phyloP scores from a whole-genome alignment of 2,888 invertebrate genomes.

The Lydus trimaculatus region DNA sequence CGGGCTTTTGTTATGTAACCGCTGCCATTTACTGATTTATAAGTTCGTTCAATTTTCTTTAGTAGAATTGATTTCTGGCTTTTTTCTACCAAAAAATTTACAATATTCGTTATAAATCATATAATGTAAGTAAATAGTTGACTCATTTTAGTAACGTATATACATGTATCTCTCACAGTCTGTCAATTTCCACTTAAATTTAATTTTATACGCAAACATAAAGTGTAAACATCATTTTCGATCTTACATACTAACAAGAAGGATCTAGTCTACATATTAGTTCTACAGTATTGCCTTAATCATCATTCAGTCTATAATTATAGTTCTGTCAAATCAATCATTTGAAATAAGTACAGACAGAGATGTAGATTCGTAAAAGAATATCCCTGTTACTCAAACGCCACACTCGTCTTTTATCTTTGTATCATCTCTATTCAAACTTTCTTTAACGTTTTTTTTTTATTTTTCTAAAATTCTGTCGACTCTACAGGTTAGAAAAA shows the following conservation, averaged over 20 bases:
- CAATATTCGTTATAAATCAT: background rate
- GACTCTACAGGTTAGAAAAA: constrained; percentile 1
- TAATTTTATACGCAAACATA: constrained; percentile 19
- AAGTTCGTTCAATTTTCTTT: constrained; percentile 19
- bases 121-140: constrained; percentile 21
- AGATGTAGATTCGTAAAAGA: background rate
- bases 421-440: background rate
- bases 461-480: background rate
- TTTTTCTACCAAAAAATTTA: background rate
- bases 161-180: constrained; percentile 14
- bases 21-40: constrained; percentile 24
- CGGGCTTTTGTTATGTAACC: constrained; percentile 26
- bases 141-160: background rate
- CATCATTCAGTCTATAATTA: too few relatives aligned
- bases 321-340: too few relatives aligned
- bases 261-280: too few relatives aligned
- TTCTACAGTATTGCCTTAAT: too few relatives aligned
- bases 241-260: background rate
- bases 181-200: constrained; percentile 24
- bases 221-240: constrained; percentile 24
- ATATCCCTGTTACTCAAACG: background rate
- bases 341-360: background rate
- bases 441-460: background rate
- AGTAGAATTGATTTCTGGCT: background rate
- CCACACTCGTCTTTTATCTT: background rate